Percentiles rank a stretch among this genome's conserved stretches.
phyloP scores from a whole-genome alignment of 2,888 invertebrate genomes.

The Allygus modestus region DNA sequence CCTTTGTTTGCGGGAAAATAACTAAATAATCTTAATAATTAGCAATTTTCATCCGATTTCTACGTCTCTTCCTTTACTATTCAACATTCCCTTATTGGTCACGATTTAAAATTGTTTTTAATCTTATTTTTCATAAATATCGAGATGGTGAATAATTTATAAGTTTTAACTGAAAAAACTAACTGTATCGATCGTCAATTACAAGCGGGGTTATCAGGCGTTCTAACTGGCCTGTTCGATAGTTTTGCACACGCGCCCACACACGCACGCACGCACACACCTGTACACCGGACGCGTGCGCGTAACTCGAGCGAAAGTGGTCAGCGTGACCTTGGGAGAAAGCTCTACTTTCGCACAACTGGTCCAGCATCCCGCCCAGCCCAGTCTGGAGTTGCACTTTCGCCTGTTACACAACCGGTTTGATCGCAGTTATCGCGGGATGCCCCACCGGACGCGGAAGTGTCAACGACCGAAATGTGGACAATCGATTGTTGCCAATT shows the following conservation, averaged over 20 bases:
- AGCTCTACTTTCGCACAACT: conserved; percentile 57
- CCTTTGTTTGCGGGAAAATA: too few species aligned
- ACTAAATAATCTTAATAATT: too few species aligned
- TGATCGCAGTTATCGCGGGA: not conserved
- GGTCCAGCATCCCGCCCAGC: not conserved
- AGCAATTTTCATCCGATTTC: too few species aligned
- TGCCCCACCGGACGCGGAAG: not conserved
- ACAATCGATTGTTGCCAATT: not conserved
- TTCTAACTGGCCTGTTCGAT: too few species aligned
- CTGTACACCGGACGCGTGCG: not conserved
- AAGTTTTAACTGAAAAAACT: too few species aligned
- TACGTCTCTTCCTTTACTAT: too few species aligned
- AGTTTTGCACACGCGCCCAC: not conserved
- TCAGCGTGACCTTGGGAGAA: conserved; percentile 48
- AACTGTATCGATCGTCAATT: too few species aligned
- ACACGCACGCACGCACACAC: conserved; percentile 10
- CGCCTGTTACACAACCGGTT: not conserved
- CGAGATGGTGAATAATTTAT: too few species aligned
- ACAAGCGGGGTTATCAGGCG: too few species aligned
- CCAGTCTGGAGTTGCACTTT: conserved; percentile 15
- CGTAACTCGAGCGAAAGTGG: conserved; percentile 41
- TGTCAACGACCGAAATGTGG: not conserved
- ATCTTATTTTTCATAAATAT: too few species aligned
- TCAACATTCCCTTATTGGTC: too few species aligned
- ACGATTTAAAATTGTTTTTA: too few species aligned